These are phyloP conservation scores for Melanchra persicariae DNA, from an alignment of 2,888 invertebrate species.

Conservation along the genomic window DNA sequence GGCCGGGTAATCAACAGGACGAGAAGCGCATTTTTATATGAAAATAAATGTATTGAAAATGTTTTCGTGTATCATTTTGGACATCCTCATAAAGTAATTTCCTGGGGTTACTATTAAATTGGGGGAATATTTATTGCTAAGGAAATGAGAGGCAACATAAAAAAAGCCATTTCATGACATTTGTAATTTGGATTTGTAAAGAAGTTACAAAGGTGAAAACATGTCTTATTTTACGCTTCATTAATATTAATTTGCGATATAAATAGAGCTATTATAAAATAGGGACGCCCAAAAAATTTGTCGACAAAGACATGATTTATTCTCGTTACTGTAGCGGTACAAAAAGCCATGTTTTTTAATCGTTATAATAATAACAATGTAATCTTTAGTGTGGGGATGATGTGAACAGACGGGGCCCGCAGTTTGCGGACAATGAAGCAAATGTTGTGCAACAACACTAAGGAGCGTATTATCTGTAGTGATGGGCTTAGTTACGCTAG, in stretches of 20 bases:
- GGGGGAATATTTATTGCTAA: not conserved
- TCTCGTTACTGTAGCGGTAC: constrained; percentile 73
- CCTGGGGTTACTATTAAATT: constrained; percentile 9
- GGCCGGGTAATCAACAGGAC: constrained; percentile 63
- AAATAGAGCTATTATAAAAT: constrained; percentile 62
- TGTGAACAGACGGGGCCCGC: constrained; percentile 76
- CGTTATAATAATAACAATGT: constrained; percentile 82
- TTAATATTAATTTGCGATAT: constrained; percentile 71
- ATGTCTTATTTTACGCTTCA: constrained; percentile 65
- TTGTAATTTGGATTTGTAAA: constrained; percentile 27
- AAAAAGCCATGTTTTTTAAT: constrained; percentile 81
- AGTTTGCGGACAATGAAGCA: constrained; percentile 79
- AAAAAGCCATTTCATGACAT: constrained; percentile 23
- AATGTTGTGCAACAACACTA: constrained; percentile 88
- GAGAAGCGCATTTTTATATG: constrained; percentile 84
- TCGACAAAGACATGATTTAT: constrained; percentile 81
- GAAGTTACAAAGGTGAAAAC: constrained; percentile 29
- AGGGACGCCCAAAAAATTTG: constrained; percentile 74
- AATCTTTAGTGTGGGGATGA: constrained; percentile 82
- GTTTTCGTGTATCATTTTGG: constrained; percentile 38
- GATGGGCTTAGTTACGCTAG: constrained; percentile 68
- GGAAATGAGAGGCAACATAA: constrained; percentile 10
- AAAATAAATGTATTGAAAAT: constrained; percentile 86
- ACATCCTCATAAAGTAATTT: constrained; percentile 20
- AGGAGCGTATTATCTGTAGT: constrained; percentile 76